Percentiles rank a stretch among this genome's conserved stretches.
Conservation (phyloP, 2,888 invertebrate genomes). For the Protophormia terraenovae region DNA sequence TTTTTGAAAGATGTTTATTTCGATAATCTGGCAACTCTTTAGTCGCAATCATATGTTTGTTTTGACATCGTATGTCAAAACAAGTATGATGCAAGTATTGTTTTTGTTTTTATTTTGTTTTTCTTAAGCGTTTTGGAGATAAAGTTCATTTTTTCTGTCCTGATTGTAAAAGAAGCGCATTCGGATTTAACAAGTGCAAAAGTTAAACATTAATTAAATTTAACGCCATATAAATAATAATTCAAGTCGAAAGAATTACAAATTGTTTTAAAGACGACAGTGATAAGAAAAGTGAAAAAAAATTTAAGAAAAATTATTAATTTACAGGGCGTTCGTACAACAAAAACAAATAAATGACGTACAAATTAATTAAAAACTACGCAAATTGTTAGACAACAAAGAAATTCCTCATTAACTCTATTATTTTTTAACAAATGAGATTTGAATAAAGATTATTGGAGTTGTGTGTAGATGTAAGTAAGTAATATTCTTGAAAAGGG, state of each 20-base stretch:
- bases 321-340: background rate
- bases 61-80: too few species aligned
- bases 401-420: background rate
- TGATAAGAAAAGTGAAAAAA: conserved; percentile 45
- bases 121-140: conserved; percentile 14
- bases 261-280: conserved; percentile 8
- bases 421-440: background rate
- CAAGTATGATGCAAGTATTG: too few species aligned
- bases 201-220: conserved; percentile 44
- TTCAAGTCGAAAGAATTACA: conserved; percentile 9
- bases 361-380: conserved; percentile 1
- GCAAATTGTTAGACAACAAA: background rate
- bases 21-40: too few species aligned
- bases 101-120: conserved; percentile 1
- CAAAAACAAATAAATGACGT: background rate
- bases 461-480: background rate
- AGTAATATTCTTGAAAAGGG: background rate
- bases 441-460: background rate
- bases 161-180: conserved; percentile 24
- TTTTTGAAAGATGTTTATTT: too few species aligned
- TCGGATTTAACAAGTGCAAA: conserved; percentile 33
- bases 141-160: background rate
- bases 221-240: conserved; percentile 55
- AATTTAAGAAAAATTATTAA: background rate
- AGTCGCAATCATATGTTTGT: background rate